Base-by-base conservation (phyloP, 2,888 invertebrate species). In the Eristalis pertinax region DNA sequence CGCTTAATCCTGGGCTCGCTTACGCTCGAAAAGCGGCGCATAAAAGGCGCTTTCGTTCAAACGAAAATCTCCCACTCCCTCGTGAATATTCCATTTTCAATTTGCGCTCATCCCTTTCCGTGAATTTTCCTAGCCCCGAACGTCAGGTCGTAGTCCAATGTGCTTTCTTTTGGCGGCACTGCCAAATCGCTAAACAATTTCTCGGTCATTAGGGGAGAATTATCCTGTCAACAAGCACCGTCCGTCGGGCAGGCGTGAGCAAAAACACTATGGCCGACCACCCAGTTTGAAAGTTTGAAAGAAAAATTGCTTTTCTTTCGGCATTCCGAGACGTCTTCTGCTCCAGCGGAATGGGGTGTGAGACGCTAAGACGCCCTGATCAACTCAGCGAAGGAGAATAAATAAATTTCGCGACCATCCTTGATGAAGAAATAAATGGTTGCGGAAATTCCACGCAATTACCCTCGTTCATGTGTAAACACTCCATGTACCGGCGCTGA, bases 221-320 rank as follows among this genome's bases (percentile, higher is more conserved):
- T 76, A 75, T 81, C 81, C 76, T 84, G 72, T 81, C 81, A 81
- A 68, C 84, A 76, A 76, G 76, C 13, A n/a, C 19, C 56, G 3
- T 22, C 38, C 41, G 65, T 56, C 41, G 8, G 29, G 50, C 8
- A 19, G 50, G 50, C 19, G 19, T 19, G 50, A 24, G 26, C 60
- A 60, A 26, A 26, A 26, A 26, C 19, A 19, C 19, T 50, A 50
- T 50, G 38, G 13, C 13, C 1, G 32, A 1, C 32, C 32, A 5
- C 32, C 32, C 8, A 32, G 32, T 4, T 4, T n/a, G n/a, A n/a
- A n/a, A 26, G 26, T 32, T 32, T 79, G 84, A 29, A 24, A 63
- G 72, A 81, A 68, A 76, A 85, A 85, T 85, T 72, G 38, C 50
- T 81, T 85, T 63, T 35, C n/a, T 43, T 84, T 80, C 32, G 58